Conservation (phyloP, 2,113 vertebrate genomes). For the Crotalus helleri region DNA sequence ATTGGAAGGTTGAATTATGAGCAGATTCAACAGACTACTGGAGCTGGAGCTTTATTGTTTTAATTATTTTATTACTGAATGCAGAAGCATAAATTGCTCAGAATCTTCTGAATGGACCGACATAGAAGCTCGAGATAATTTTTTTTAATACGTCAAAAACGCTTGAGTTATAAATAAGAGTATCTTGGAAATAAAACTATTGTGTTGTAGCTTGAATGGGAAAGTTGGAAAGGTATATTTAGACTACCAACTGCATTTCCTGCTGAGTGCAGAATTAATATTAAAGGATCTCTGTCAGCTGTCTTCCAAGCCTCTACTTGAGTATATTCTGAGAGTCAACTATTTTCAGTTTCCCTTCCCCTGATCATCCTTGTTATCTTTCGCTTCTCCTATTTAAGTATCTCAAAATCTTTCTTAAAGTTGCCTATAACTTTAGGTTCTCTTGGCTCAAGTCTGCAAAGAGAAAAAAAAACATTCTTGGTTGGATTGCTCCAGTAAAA, state of each 20-base stretch:
- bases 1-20: not conserved
- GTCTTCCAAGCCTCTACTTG: not conserved
- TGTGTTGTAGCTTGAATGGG: not conserved
- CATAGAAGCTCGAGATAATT: not conserved
- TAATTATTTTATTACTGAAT: not conserved
- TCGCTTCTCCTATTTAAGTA: not conserved
- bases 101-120: not conserved
- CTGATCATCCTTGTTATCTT: not conserved
- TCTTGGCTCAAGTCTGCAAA: not conserved
- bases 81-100: not conserved
- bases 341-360: not conserved
- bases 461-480: not conserved
- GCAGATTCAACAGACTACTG: not conserved
- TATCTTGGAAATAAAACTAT: not conserved
- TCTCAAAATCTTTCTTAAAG: not conserved
- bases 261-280: not conserved
- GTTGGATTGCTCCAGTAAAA: not conserved
- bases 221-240: not conserved
- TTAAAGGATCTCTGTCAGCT: not conserved
- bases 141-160: not conserved
- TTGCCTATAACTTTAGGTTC: not conserved
- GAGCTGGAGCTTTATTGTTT: not conserved
- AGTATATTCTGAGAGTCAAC: not conserved
- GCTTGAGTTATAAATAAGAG: not conserved
- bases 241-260: not conserved